Conservation (phyloP, 1,140 invertebrate genomes). For the Lucilia sericata region DNA sequence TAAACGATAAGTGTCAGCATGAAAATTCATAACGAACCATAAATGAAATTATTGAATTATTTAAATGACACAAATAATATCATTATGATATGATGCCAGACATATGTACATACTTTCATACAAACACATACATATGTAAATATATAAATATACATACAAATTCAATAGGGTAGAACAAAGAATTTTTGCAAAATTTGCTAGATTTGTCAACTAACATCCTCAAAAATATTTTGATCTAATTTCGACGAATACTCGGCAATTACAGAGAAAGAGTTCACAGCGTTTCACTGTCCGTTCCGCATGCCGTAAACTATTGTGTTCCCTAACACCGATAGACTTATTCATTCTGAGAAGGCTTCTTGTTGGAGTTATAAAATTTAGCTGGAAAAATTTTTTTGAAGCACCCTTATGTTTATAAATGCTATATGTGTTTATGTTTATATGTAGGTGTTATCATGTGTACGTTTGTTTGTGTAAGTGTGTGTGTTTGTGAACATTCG, state of each 20-base stretch:
- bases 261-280: no score
- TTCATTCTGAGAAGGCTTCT: no score
- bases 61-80: constrained; percentile 63
- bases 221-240: no score
- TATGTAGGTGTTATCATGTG: not conserved
- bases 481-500: constrained; percentile 18
- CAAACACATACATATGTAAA: not conserved
- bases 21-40: constrained; percentile 46
- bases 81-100: constrained; percentile 47
- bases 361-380: no score
- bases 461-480: not conserved
- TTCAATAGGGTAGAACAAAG: not conserved
- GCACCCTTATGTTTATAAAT: not conserved
- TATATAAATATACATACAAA: not conserved
- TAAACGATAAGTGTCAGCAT: constrained; percentile 34
- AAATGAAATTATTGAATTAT: constrained; percentile 58
- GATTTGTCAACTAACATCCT: no score
- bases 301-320: no score
- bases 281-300: no score
- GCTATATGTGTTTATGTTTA: not conserved
- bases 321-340: no score
- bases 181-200: no score
- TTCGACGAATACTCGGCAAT: no score
- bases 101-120: constrained; percentile 34
- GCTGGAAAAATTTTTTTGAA: no score